Conservation (phyloP, 2,113 vertebrate genomes). For the Isurus oxyrinchus region DNA sequence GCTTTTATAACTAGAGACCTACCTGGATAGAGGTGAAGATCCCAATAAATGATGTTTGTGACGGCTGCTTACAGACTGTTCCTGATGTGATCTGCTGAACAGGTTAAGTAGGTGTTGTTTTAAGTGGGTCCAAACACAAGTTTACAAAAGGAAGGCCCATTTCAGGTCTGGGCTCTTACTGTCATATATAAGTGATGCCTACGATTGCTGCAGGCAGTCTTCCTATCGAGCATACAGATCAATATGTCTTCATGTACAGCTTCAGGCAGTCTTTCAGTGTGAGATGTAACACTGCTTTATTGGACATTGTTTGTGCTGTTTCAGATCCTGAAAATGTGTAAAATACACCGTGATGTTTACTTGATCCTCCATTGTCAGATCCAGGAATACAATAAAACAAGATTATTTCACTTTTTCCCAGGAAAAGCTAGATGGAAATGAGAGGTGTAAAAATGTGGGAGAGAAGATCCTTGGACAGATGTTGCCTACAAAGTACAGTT, state of each 20-base stretch:
- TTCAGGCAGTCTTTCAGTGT: background rate
- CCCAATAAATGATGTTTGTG: background rate
- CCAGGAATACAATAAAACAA: background rate
- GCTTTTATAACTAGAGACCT: background rate
- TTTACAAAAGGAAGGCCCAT: background rate
- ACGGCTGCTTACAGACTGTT: background rate
- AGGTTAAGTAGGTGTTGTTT: background rate
- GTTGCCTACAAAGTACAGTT: background rate
- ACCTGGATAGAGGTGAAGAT: background rate
- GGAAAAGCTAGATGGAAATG: background rate
- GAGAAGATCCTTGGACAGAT: background rate
- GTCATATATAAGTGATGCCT: background rate
- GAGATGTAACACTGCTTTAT: background rate
- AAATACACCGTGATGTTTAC: background rate
- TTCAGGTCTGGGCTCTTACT: background rate
- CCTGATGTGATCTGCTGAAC: background rate
- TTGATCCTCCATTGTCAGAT: background rate
- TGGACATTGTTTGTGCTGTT: background rate
- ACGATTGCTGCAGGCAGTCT: background rate
- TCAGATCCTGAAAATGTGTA: background rate
- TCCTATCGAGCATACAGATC: background rate
- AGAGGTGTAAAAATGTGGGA: background rate
- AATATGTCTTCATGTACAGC: background rate
- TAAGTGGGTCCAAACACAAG: background rate
- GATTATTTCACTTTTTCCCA: background rate